Evolutionary conservation across 2,113 vertebrate species (phyloP), one percentile per base, ranked within the genome.

Genomic region (Thomomys bottae): DNA sequence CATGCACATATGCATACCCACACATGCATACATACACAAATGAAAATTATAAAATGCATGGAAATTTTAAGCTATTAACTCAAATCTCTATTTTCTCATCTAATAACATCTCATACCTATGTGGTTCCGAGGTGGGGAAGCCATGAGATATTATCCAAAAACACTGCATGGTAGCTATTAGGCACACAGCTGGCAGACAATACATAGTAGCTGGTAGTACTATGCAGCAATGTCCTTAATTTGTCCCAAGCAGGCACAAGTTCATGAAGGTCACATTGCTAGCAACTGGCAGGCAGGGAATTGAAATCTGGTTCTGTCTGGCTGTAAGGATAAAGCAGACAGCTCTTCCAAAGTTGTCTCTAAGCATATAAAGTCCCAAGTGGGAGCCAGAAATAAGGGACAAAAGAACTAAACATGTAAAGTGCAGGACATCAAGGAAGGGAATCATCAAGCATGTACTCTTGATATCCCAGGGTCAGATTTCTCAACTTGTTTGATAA

Each of bases 391-490:
- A 26, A 68, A 73, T 34, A 87, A 64, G n/a, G 34, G 49, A 82
- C 34, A 45, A 82, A 21, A 87, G 73, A 82, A 40, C 38, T 67
- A 67, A 63, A 76, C 2, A 5, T 32, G 12, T 40, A 61, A 86
- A 71, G 8, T 8, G 20, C 38, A 54, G 40, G 20, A 34, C 49
- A 75, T 84, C 40, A 71, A 94, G 80, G 36, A 76, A 77, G 91
- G 88, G 71, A 91, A 42, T 76, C 78, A 87, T 12, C 75, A 18
- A 64, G 67, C 78, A n/a, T 20, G 34, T 57, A 45, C 59, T 76
- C 75, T 82, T 61, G 68, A 87, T 70, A 82, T 21, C 87, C 8
- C 84, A 89, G 93, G 93, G 90, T 92, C 90, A 91, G 71, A 96
- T 87, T 89, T 84, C 94, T 85, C 90, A 80, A 68, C 66, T 21